These are phyloP conservation scores for Tenthredo livida DNA, from an alignment of 2,888 invertebrate species.

Conservation along the genomic window DNA sequence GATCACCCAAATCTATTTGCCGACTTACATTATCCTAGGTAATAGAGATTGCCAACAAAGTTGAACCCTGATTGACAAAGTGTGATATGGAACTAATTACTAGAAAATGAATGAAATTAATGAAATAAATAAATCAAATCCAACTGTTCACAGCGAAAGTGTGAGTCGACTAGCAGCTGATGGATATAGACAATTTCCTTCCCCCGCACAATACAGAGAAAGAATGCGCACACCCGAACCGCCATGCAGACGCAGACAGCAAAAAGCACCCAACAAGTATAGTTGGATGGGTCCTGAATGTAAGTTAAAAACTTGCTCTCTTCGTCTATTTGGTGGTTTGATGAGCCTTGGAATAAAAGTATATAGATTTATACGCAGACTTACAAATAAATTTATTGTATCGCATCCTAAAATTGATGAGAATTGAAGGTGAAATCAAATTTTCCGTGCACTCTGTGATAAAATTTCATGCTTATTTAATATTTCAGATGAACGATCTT, in stretches of 20 bases:
- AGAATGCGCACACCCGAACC: conserved; percentile 3
- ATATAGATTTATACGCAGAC: neutral
- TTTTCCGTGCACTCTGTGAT: neutral
- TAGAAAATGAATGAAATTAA: too few species aligned
- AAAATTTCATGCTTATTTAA: neutral
- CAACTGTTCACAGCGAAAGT: conserved; percentile 17
- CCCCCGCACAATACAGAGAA: conserved; percentile 14
- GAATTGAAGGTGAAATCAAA: neutral
- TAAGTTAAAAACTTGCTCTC: neutral
- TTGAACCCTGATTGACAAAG: neutral
- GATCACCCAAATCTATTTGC: neutral
- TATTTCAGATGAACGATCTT: conserved; percentile 25
- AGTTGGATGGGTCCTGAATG: neutral
- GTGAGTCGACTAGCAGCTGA: neutral
- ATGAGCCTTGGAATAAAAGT: neutral
- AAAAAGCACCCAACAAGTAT: neutral
- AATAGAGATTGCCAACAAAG: neutral
- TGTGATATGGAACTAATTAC: neutral
- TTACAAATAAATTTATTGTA: neutral
- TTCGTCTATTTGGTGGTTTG: neutral
- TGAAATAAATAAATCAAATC: neutral
- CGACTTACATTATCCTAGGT: conserved; percentile 9
- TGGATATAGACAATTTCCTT: conserved; percentile 13
- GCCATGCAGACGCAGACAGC: neutral
- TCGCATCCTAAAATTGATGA: neutral